Evolutionary conservation across 2,797 vertebrate genomes (phyloP), one percentile per base, ranked within the genome.

Genomic region (Myotis planiceps): DNA sequence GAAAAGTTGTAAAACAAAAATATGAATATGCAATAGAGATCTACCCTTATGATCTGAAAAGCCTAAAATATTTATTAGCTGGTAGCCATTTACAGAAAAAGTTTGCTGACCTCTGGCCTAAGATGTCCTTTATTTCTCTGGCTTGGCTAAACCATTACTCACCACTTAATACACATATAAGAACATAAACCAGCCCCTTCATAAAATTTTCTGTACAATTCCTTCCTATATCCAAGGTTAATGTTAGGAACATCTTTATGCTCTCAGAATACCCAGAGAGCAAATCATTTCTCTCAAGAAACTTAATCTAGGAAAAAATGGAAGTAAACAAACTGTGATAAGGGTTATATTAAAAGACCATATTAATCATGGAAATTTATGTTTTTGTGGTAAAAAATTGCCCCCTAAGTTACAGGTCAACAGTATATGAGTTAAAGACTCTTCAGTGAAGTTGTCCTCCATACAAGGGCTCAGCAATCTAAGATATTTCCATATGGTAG

Each of bases 231-330:
- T 39, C 27, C 19, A 51, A 75, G 29, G 51, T 71, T 79, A 91
- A 68, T 16, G 0, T 69, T 94, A 85, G 63, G 39, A 58, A 65
- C 9, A 90, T 51, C 19, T 79, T 29, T 42, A 58, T 13, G 27
- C 10, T 92, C 2, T 81, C 29, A 68, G 12, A 68, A 76, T 49
- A 55, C 6, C 12, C n/a, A 82, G n/a, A 79, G 47, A 51, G 23
- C 15, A 88, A 80, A 75, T 71, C 14, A 75, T 14, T 92, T 80
- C 58, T 94, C 18, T 92, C 34, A 55, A 78, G 58, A 87, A 96
- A 75, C 2, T 39, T 93, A 63, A 39, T 45, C 37, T 80, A 88
- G 37, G 87, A 39, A 25, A 37, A 86, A 76, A 47, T 25, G 80
- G 13, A 89, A 60, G 9, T 68, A 85, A 85, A 47, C 19, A 2